These are phyloP conservation scores for Trachelus iudaicus DNA, from an alignment of 2,888 invertebrate genomes.

Conservation along the genomic window DNA sequence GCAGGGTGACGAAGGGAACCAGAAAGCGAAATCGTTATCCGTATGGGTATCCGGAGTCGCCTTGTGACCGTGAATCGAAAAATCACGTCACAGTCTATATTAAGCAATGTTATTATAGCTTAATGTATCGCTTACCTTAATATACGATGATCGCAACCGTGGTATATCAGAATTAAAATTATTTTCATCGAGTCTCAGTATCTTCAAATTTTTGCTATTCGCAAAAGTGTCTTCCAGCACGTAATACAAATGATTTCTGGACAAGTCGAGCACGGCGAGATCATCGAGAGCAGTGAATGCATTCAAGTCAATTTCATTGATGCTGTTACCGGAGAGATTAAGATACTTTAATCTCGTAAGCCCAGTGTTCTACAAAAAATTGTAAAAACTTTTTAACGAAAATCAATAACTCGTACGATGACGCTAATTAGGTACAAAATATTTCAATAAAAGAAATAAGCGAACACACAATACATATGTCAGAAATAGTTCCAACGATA, in stretches of 20 bases:
- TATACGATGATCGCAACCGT: constrained; percentile 40
- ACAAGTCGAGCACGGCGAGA: constrained; percentile 66
- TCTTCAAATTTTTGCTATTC: constrained; percentile 47
- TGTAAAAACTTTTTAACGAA: neutral
- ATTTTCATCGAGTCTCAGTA: constrained; percentile 56
- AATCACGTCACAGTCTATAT: neutral
- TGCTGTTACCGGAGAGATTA: constrained; percentile 64
- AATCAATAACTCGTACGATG: neutral
- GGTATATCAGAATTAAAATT: constrained; percentile 55
- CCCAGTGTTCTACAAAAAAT: constrained; percentile 46
- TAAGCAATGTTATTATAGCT: neutral
- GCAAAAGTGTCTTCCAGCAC: constrained; percentile 64
- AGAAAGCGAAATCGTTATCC: no score
- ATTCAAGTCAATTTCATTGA: constrained; percentile 61
- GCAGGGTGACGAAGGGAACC: no score
- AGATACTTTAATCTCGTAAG: constrained; percentile 59
- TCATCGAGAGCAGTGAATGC: constrained; percentile 66
- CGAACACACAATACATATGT: neutral
- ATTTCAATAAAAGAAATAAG: neutral
- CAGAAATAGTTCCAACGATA: neutral
- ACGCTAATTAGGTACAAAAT: constrained; percentile 14
- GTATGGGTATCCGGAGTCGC: no score
- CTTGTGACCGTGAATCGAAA: no score
- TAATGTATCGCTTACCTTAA: constrained; percentile 43
- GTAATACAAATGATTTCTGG: constrained; percentile 63